Evolutionary conservation across 2,797 vertebrate genomes (phyloP), one percentile per base, ranked within the genome.

Genomic region (Alcedo quadribrachys): DNA sequence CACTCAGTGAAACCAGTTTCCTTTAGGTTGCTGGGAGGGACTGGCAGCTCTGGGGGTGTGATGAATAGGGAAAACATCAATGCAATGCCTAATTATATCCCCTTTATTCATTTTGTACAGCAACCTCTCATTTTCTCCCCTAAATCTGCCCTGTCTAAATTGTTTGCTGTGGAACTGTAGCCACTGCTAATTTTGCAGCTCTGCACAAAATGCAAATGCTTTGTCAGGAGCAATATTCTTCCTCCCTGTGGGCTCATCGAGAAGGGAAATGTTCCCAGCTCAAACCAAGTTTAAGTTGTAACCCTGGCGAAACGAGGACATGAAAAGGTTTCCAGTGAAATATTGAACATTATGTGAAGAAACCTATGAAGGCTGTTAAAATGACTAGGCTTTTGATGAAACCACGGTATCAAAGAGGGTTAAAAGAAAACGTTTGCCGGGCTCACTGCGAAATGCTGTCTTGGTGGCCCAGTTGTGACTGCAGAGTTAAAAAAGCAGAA

Each of bases 181-280:
- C 54, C 74, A 3, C 70, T 22, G 83, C 61, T 88, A 81, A 90
- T 93, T 94, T 76, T 88, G 78, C 84, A 80, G 88, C 78, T 80
- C 88, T 89, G 83, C 68, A 91, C 74, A 77, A 85, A 67, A 88
- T 78, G 94, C 86, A 96, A 94, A 90, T 80, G 86, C 62, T 93
- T 90, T 90, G 93, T 94, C 75, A 92, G 90, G 35, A 77, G 46
- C 78, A 55, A n/a, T 80, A 65, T 84, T 58, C 61, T 63, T 84
- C 21, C 61, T 85, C 83, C 74, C 75, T 7, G 7, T 65, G 78
- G 58, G 62, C 79, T 89, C 66, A 42, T 82, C 43, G 13, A 55
- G 74, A 69, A 71, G 32, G 37, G 57, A 67, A 81, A 74, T 3
- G 1, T 22, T 94, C 42, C 70, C 78, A 58, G 65, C 37, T 65